Evolutionary conservation across 2,113 vertebrate species (phyloP).

Genomic region (Nycticebus coucang): DNA sequence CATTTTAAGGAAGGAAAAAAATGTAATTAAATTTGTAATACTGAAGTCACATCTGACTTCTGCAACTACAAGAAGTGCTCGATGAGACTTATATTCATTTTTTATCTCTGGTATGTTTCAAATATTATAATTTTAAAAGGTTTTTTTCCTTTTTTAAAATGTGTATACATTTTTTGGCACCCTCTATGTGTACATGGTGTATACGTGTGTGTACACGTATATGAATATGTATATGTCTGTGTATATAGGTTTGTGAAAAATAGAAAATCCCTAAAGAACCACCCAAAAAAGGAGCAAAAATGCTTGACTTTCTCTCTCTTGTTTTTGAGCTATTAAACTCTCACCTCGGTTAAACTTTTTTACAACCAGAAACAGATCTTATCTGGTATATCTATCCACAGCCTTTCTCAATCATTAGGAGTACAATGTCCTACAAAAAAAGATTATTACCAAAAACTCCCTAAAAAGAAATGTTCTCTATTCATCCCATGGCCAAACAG

Average conservation of each 20-base stretch:
- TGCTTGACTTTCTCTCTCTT: not conserved
- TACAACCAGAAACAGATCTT: not conserved
- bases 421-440: not conserved
- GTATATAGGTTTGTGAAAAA: not conserved
- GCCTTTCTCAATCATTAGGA: not conserved
- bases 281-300: not conserved
- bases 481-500: not conserved
- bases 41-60: too few species aligned
- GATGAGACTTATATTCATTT: too few species aligned
- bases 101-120: too few species aligned
- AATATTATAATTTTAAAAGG: too few species aligned
- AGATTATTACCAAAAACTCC: not conserved
- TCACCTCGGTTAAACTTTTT: not conserved
- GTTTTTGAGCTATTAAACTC: not conserved
- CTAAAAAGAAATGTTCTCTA: not conserved
- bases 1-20: too few species aligned
- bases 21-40: too few species aligned
- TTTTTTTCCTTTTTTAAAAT: too few species aligned
- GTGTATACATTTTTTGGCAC: too few species aligned
- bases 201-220: fast-evolving
- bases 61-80: too few species aligned
- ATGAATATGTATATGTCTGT: not conserved
- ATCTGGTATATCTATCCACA: not conserved
- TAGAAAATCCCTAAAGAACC: not conserved
- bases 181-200: not conserved